These are phyloP conservation scores for Aporophyla nigra DNA, from an alignment of 2,888 invertebrate species.

Conservation along the genomic window DNA sequence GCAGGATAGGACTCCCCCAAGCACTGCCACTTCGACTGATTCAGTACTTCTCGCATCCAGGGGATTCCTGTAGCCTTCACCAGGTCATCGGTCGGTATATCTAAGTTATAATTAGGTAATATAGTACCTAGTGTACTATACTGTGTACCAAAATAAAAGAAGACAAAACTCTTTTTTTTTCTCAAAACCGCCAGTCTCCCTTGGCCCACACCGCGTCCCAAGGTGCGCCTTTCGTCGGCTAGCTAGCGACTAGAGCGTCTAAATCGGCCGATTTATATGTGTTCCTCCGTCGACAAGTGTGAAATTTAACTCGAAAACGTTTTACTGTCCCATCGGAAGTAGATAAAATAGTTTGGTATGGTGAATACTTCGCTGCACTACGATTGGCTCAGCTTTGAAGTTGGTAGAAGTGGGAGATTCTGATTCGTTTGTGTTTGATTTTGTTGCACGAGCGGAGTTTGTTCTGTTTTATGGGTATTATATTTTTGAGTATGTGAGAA, in stretches of 20 bases:
- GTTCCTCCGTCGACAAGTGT: conserved; percentile 76
- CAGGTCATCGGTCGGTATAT: too few species aligned
- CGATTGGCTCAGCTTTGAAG: conserved; percentile 37
- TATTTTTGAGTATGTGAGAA: conserved; percentile 1
- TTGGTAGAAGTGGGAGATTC: conserved; percentile 31
- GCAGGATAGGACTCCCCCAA: too few species aligned
- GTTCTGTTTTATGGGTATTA: conserved; percentile 10
- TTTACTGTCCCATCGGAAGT: conserved; percentile 78
- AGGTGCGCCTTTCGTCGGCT: conserved; percentile 69
- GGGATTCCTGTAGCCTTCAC: too few species aligned
- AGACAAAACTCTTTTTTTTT: too few species aligned
- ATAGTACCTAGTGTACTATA: too few species aligned
- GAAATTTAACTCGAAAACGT: conserved; percentile 79
- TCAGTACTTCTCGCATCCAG: too few species aligned
- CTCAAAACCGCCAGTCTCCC: conserved; percentile 29
- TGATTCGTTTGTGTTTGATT: conserved; percentile 46
- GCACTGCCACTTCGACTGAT: too few species aligned
- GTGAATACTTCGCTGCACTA: conserved; percentile 64
- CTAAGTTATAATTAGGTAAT: too few species aligned
- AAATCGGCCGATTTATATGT: conserved; percentile 83
- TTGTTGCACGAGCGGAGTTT: conserved; percentile 18
- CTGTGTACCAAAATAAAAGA: too few species aligned
- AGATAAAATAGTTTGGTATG: conserved; percentile 74
- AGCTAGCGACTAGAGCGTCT: conserved; percentile 71
- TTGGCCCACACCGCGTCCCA: conserved; percentile 44